Conservation (phyloP, 2,113 vertebrate genomes). For the Bujurquina vittata region DNA sequence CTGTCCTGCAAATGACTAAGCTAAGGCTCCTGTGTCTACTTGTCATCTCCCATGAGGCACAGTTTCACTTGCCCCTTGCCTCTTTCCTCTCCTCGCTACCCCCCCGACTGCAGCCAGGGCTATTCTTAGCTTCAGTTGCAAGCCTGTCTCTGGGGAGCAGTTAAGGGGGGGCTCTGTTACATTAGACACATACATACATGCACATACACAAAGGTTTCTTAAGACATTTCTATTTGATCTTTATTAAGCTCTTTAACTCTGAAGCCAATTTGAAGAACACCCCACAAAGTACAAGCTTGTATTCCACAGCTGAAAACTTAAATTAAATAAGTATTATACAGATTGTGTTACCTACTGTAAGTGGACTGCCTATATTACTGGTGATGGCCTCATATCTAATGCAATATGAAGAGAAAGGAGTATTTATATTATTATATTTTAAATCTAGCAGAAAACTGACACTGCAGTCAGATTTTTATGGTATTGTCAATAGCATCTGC, state of each 20-base stretch:
- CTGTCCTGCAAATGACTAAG: constrained; percentile 46
- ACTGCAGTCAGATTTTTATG: background rate
- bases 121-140: constrained; percentile 74
- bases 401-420: background rate
- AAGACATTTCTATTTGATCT: constrained; percentile 65
- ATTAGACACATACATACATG: constrained; percentile 29
- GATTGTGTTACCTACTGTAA: constrained; percentile 11
- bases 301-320: constrained; percentile 48
- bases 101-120: constrained; percentile 24
- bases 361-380: constrained; percentile 3
- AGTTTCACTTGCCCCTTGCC: constrained; percentile 39
- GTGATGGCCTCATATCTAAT: background rate
- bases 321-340: constrained; percentile 43
- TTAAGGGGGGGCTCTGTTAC: constrained; percentile 51
- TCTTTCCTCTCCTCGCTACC: constrained; percentile 5
- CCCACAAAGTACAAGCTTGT: constrained; percentile 33
- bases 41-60: constrained; percentile 41
- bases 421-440: background rate
- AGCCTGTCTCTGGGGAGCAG: constrained; percentile 70
- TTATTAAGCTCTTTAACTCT: constrained; percentile 39
- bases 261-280: constrained; percentile 40
- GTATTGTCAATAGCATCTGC: background rate
- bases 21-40: constrained; percentile 41
- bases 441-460: background rate
- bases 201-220: constrained; percentile 50